phyloP scores from a whole-genome alignment of 2,797 vertebrate species.

The Rachycentron canadum region DNA sequence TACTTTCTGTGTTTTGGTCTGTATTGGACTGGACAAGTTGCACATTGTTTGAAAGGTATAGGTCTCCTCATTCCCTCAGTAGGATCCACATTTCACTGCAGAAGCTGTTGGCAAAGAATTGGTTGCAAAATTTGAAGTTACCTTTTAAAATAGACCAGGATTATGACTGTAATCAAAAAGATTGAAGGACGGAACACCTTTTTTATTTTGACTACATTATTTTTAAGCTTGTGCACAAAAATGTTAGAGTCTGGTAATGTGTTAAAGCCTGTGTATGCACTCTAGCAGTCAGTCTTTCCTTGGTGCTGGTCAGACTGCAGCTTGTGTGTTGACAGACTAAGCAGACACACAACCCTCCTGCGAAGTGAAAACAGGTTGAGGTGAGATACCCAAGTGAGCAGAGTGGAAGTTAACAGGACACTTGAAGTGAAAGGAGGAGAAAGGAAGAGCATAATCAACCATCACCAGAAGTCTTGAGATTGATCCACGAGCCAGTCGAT shows the following conservation, averaged over 20 bases:
- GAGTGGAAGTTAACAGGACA: conserved; percentile 56
- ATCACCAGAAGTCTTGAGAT: conserved; percentile 71
- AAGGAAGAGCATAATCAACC: conserved; percentile 56
- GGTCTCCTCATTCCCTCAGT: not conserved
- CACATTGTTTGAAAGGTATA: not conserved
- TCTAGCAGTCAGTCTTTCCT: not conserved
- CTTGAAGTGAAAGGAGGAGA: conserved; percentile 57
- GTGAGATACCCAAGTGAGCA: conserved; percentile 17
- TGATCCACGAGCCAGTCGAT: conserved; percentile 73
- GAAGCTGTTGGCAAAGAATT: not conserved
- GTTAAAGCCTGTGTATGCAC: not conserved
- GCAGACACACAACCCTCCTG: not conserved
- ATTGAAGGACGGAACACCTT: not conserved
- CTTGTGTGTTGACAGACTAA: not conserved
- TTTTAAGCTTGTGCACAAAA: not conserved
- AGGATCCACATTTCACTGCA: not conserved
- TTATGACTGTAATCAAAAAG: conserved; percentile 1
- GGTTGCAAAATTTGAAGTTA: not conserved
- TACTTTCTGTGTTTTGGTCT: not conserved
- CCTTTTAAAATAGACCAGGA: not conserved
- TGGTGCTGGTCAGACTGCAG: not conserved
- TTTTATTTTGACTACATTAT: not conserved
- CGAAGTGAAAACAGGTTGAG: conserved; percentile 37
- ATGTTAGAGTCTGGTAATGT: not conserved
- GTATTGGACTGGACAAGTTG: not conserved